Percentiles rank a stretch among this genome's conserved stretches.
phyloP scores from a whole-genome alignment of 2,797 vertebrate species.

The Aselliscus stoliczkanus region DNA sequence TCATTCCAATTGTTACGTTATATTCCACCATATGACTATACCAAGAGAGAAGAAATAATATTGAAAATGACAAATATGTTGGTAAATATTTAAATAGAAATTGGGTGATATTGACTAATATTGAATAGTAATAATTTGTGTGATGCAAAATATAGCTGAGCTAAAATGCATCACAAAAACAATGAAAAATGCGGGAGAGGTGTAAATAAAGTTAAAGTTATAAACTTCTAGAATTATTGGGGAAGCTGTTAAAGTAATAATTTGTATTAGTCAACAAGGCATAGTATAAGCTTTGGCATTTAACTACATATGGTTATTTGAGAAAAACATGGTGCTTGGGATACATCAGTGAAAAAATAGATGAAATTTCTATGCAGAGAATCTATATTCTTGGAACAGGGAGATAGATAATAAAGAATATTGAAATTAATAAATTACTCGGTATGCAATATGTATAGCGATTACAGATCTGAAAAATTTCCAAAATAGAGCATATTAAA shows the following conservation, averaged over 20 bases:
- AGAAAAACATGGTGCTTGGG: background rate
- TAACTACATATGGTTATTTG: background rate
- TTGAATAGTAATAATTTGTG: background rate
- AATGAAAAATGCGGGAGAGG: background rate
- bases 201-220: background rate
- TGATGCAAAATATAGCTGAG: background rate
- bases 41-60: background rate
- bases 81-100: background rate
- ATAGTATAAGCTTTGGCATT: background rate
- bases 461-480: background rate
- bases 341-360: background rate
- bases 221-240: background rate
- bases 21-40: background rate
- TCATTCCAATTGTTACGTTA: background rate
- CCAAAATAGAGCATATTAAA: background rate
- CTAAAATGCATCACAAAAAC: background rate
- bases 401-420: background rate
- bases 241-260: background rate
- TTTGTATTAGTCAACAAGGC: background rate
- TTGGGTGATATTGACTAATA: background rate
- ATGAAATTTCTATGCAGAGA: background rate
- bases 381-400: background rate
- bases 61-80: background rate
- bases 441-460: background rate
- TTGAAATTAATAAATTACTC: background rate